Conservation (phyloP, 2,888 invertebrate genomes). For the Philonicus albiceps region DNA sequence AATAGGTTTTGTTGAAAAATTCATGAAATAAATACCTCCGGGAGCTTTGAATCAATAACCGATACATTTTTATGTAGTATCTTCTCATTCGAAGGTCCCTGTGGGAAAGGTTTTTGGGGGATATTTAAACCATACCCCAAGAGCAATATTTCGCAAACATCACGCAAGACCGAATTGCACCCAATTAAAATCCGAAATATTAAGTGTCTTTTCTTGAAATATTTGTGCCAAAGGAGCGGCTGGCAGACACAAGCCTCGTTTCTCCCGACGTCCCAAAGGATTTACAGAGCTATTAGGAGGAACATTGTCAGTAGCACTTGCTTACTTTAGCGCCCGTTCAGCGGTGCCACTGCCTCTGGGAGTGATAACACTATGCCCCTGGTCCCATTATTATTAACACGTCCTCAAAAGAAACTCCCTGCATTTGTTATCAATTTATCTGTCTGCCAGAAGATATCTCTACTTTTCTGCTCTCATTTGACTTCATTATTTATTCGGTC, state of each 20-base stretch:
- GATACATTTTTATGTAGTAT: neutral
- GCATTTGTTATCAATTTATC: slow-evolving; percentile 27
- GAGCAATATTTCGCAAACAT: neutral
- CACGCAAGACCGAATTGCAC: neutral
- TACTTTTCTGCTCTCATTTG: slow-evolving; percentile 20
- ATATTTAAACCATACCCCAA: neutral
- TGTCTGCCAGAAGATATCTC: neutral
- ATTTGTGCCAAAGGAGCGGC: neutral
- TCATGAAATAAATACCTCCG: neutral
- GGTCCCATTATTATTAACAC: slow-evolving; percentile 24
- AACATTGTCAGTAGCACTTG: neutral
- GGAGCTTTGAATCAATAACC: neutral
- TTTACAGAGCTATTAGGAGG: neutral
- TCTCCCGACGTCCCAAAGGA: neutral
- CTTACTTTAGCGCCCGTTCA: neutral
- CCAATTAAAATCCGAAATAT: neutral
- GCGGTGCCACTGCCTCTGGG: neutral
- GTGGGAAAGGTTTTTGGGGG: too few species aligned
- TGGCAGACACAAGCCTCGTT: neutral
- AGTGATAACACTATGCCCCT: neutral
- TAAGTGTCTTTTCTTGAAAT: neutral
- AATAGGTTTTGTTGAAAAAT: neutral
- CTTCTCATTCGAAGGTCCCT: neutral
- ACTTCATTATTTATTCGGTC: slow-evolving; percentile 27
- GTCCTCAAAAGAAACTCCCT: slow-evolving; percentile 8